Evolutionary conservation across 2,888 invertebrate species (phyloP).

Genomic region (Oeneis ivallda): DNA sequence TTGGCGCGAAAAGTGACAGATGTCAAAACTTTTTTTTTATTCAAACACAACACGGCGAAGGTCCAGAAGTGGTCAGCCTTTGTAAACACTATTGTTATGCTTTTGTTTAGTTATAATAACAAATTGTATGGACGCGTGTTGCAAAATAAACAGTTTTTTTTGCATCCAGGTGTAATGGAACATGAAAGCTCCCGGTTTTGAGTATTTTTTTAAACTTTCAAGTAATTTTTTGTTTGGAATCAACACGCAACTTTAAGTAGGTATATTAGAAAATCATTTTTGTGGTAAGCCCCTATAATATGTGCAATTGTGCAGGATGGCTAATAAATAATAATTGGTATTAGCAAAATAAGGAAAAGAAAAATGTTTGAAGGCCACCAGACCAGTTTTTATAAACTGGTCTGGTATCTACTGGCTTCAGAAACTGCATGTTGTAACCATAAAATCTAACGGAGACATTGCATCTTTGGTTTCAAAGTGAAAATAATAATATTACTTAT

Average conservation of each 20-base stretch:
- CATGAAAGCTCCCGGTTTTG: conserved; percentile 33
- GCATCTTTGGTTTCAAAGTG: too few species aligned
- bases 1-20: conserved; percentile 64
- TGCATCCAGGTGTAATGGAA: conserved; percentile 46
- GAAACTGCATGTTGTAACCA: too few species aligned
- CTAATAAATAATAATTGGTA: too few species aligned
- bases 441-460: too few species aligned
- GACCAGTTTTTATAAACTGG: too few species aligned
- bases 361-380: too few species aligned
- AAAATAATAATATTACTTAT: too few species aligned
- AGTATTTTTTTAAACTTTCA: conserved; percentile 2
- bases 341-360: too few species aligned
- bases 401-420: too few species aligned
- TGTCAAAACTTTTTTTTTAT: conserved; percentile 48
- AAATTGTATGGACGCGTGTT: conserved; percentile 53
- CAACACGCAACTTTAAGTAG: background rate
- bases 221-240: background rate
- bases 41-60: conserved; percentile 34
- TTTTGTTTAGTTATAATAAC: conserved; percentile 39
- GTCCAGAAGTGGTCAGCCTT: conserved; percentile 45
- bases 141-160: conserved; percentile 45
- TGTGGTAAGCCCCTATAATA: conserved; percentile 24
- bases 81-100: conserved; percentile 45
- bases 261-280: conserved; percentile 13
- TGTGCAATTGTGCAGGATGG: background rate